Conservation (phyloP, 2,797 vertebrate species). For the Siniperca scherzeri region DNA sequence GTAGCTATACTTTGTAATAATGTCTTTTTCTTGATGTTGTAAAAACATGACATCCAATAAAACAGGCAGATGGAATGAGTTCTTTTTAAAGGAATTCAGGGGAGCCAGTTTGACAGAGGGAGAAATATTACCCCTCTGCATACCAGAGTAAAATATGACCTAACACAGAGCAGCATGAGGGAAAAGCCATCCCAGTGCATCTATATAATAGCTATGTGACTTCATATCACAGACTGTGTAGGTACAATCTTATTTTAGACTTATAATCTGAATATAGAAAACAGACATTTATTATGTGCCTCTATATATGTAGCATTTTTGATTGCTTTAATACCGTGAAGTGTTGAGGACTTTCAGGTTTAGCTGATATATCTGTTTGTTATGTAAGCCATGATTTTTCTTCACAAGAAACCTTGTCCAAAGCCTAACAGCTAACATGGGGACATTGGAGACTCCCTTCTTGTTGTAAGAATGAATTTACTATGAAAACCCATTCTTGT, state of each 20-base stretch:
- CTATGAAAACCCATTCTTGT: background rate
- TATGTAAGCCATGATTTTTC: background rate
- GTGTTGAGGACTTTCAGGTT: background rate
- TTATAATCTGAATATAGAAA: background rate
- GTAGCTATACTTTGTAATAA: slow-evolving; percentile 3
- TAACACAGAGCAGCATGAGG: slow-evolving; percentile 42
- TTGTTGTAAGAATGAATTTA: no score
- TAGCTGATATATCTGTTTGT: background rate
- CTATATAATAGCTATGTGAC: slow-evolving; percentile 16
- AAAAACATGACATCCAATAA: slow-evolving; percentile 22
- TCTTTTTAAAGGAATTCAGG: slow-evolving; percentile 63
- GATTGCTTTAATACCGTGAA: background rate
- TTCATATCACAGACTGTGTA: slow-evolving; percentile 11
- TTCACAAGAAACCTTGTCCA: background rate
- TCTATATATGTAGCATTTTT: background rate
- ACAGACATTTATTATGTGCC: background rate
- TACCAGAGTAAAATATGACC: slow-evolving; percentile 63
- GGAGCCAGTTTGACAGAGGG: slow-evolving; percentile 55
- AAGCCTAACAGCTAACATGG: background rate
- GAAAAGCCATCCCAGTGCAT: slow-evolving; percentile 26
- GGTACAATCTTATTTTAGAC: background rate
- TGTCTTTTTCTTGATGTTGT: slow-evolving; percentile 28
- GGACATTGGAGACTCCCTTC: no score
- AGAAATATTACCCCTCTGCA: slow-evolving; percentile 48
- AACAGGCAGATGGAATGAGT: slow-evolving; percentile 37